These are phyloP conservation scores for Drosophila lacicola DNA, from an alignment of 2,888 invertebrate species.

Conservation along the genomic window DNA sequence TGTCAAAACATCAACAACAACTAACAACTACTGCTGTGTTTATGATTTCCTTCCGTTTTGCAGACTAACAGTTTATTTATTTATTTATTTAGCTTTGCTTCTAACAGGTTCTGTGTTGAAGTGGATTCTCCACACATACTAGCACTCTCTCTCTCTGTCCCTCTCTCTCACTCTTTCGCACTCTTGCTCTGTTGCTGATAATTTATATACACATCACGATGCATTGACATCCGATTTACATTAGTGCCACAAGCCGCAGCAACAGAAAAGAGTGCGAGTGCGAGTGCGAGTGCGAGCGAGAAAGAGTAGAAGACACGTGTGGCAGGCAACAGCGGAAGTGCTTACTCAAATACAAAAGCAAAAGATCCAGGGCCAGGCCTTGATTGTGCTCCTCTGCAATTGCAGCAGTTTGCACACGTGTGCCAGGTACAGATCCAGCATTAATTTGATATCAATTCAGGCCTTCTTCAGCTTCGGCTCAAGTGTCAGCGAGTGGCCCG, in stretches of 20 bases:
- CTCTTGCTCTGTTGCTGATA: constrained; percentile 38
- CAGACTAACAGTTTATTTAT: constrained; percentile 79
- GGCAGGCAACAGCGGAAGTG: constrained; percentile 63
- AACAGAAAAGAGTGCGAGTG: constrained; percentile 4
- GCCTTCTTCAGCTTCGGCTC: constrained; percentile 48
- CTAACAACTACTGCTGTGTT: constrained; percentile 62
- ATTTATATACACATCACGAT: constrained; percentile 82
- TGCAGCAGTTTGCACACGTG: constrained; percentile 65
- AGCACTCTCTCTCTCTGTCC: constrained; percentile 5
- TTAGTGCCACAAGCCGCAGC: constrained; percentile 67
- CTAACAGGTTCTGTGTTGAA: constrained; percentile 72
- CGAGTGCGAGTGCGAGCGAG: constrained; percentile 6
- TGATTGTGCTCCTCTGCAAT: constrained; percentile 44
- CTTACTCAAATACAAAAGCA: constrained; percentile 46
- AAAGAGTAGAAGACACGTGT: constrained; percentile 48
- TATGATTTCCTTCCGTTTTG: constrained; percentile 84
- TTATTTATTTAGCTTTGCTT: constrained; percentile 70
- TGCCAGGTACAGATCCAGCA: constrained; percentile 45
- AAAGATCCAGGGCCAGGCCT: constrained; percentile 8
- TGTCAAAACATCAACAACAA: constrained; percentile 70
- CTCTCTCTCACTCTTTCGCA: constrained; percentile 15
- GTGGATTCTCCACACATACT: constrained; percentile 30
- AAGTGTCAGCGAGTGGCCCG: constrained; percentile 70
- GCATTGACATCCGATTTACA: constrained; percentile 85
- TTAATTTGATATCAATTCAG: constrained; percentile 75